Percentiles rank a stretch among this genome's conserved stretches.
Evolutionary conservation across 2,797 vertebrate species (phyloP).

Genomic region (Bovichtus variegatus): DNA sequence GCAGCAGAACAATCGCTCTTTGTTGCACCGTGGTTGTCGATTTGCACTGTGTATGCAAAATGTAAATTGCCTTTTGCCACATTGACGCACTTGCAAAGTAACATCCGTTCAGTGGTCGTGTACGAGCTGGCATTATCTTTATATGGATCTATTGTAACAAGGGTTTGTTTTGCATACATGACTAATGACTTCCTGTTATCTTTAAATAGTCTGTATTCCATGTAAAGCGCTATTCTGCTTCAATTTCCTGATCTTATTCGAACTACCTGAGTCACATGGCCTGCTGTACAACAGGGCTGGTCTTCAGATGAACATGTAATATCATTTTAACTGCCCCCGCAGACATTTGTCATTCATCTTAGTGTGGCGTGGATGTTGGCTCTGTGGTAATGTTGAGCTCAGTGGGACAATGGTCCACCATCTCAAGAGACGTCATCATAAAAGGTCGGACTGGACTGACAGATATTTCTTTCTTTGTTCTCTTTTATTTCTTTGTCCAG

Average conservation of each 20-base stretch:
- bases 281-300: background rate
- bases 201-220: slow-evolving; percentile 16
- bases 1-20: slow-evolving; percentile 37
- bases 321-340: slow-evolving; percentile 5
- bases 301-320: background rate
- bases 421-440: slow-evolving; percentile 27
- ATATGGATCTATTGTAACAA: slow-evolving; percentile 37
- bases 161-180: slow-evolving; percentile 46
- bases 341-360: slow-evolving; percentile 4
- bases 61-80: slow-evolving; percentile 62
- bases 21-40: slow-evolving; percentile 43
- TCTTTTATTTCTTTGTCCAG: background rate
- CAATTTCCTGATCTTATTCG: background rate
- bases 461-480: slow-evolving; percentile 1
- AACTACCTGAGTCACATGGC: background rate
- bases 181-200: slow-evolving; percentile 36
- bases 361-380: slow-evolving; percentile 8
- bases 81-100: slow-evolving; percentile 78
- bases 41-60: slow-evolving; percentile 57
- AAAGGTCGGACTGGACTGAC: slow-evolving; percentile 22
- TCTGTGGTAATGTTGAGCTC: background rate
- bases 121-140: slow-evolving; percentile 25
- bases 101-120: slow-evolving; percentile 48
- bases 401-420: slow-evolving; percentile 13
- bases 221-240: background rate